Conservation (phyloP, 2,888 invertebrate genomes). For the Diogma glabrata region DNA sequence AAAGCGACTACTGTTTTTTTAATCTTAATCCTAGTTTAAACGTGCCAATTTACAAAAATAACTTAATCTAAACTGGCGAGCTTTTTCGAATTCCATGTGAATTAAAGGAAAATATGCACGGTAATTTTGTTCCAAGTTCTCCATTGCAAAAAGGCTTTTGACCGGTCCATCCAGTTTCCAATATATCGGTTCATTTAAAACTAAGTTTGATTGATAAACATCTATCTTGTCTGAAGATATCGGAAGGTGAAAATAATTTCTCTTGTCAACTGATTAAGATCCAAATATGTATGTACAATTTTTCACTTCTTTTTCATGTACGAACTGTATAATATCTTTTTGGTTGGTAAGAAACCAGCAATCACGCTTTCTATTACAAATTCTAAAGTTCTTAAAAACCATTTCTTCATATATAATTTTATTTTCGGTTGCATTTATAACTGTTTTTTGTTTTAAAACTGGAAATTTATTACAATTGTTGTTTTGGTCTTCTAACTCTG, state of each 20-base stretch:
- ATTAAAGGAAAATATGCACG: background rate
- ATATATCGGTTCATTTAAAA: background rate
- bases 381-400: background rate
- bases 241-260: background rate
- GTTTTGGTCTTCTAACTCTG: background rate
- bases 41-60: background rate
- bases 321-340: background rate
- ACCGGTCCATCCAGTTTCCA: background rate
- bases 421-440: background rate
- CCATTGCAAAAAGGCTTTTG: slow-evolving; percentile 7
- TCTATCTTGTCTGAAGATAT: background rate
- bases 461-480: background rate
- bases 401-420: slow-evolving; percentile 5
- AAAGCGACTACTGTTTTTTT: too few species aligned
- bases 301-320: too few species aligned
- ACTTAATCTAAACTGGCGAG: background rate
- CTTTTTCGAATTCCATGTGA: background rate
- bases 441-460: background rate
- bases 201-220: background rate
- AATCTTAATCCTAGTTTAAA: too few species aligned
- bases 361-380: background rate
- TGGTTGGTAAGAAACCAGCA: background rate
- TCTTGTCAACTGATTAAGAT: background rate
- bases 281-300: background rate
- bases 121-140: background rate